Evolutionary conservation across 2,113 vertebrate species (phyloP).

Genomic region (Cyphomyrus plagiostoma): DNA sequence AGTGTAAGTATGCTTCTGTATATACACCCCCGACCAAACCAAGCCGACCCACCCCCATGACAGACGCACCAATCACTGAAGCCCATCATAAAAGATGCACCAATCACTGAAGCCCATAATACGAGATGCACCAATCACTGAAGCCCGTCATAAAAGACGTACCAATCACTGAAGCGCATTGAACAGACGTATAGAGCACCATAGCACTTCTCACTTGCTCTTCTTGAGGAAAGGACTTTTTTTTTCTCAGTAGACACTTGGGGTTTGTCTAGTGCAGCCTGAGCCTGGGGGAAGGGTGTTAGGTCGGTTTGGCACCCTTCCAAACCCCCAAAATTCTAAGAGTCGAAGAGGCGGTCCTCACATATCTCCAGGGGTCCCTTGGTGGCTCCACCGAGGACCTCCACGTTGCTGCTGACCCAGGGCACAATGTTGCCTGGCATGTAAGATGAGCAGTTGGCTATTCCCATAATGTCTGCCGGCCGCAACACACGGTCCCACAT

Average conservation of each 20-base stretch:
- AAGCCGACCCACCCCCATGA: not conserved
- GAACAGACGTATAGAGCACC: not conserved
- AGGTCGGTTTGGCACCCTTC: not conserved
- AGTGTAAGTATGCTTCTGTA: not conserved
- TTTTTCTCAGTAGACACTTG: not conserved
- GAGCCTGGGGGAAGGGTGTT: not conserved
- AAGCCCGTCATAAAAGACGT: not conserved
- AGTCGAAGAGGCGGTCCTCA: constrained; percentile 84
- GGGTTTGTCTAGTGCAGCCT: not conserved
- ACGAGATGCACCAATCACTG: not conserved
- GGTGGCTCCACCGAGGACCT: constrained; percentile 86
- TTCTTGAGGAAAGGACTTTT: not conserved
- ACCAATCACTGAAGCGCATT: constrained; percentile 1
- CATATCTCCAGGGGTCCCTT: constrained; percentile 90
- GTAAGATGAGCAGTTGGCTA: constrained; percentile 93
- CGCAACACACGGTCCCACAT: constrained; percentile 96
- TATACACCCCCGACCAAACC: not conserved
- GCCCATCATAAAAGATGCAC: not conserved
- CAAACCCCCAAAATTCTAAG: constrained; percentile 56
- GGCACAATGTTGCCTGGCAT: constrained; percentile 96
- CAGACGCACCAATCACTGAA: not conserved
- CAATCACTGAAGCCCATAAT: not conserved
- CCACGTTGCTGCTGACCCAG: constrained; percentile 89
- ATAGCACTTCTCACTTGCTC: not conserved
- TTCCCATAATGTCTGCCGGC: constrained; percentile 79